A percentile compares a stretch with the other conserved stretches of the same genome.
Evolutionary conservation across 2,797 vertebrate species (phyloP).

Genomic region (Melopsittacus undulatus): DNA sequence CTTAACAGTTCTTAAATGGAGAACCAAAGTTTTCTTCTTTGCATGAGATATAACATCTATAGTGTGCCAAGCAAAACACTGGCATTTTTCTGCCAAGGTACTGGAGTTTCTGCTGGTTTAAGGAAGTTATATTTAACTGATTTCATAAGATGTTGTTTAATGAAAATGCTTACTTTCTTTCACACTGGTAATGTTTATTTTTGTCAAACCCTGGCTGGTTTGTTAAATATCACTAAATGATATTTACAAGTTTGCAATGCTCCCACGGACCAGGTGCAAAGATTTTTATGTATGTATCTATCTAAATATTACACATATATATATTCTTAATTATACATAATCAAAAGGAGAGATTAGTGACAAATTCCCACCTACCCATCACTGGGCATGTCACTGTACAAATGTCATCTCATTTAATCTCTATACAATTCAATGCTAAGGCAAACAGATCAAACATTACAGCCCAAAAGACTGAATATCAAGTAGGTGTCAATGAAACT

Average conservation of each 20-base stretch:
- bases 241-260: constrained; percentile 58
- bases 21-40: constrained; percentile 5
- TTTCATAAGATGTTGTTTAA: constrained; percentile 55
- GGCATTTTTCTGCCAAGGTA: constrained; percentile 6
- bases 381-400: not conserved
- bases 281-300: not conserved
- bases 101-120: not conserved
- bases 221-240: constrained; percentile 68
- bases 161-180: constrained; percentile 52
- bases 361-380: constrained; percentile 33
- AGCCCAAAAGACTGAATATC: not conserved
- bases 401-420: not conserved
- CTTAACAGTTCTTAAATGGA: not conserved
- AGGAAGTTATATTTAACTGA: constrained; percentile 45
- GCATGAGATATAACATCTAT: not conserved
- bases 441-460: not conserved
- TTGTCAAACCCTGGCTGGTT: constrained; percentile 39
- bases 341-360: constrained; percentile 44
- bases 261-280: constrained; percentile 56
- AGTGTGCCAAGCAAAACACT: constrained; percentile 13
- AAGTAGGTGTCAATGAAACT: not conserved
- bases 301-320: not conserved
- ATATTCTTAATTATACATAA: not conserved
- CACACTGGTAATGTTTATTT: constrained; percentile 54
- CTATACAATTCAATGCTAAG: not conserved